These are phyloP conservation scores for Cyprinella venusta DNA, from an alignment of 2,797 vertebrate genomes.

Conservation along the genomic window DNA sequence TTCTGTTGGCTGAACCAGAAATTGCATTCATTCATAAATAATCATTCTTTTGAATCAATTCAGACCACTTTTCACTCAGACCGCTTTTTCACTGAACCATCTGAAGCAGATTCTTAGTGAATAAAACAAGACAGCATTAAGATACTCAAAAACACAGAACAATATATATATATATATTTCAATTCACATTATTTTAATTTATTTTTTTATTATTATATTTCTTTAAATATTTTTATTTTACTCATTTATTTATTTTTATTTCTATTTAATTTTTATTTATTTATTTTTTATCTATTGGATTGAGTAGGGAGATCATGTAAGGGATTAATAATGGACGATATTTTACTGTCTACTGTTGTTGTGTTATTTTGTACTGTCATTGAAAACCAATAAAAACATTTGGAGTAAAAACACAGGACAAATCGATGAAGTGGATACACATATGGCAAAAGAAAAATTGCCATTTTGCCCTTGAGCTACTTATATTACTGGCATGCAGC, in stretches of 20 bases:
- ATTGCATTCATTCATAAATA: not conserved
- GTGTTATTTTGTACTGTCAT: too few relatives aligned
- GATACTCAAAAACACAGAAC: not conserved
- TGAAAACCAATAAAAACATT: too few relatives aligned
- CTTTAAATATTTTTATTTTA: too few relatives aligned
- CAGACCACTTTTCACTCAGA: not conserved
- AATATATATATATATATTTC: too few relatives aligned
- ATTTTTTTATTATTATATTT: too few relatives aligned
- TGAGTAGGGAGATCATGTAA: too few relatives aligned
- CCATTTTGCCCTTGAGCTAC: not conserved
- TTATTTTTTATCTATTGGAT: too few relatives aligned
- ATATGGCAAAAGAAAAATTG: not conserved
- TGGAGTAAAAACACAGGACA: not conserved
- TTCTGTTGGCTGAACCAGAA: not conserved
- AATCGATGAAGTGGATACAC: not conserved
- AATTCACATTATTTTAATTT: too few relatives aligned
- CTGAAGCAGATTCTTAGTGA: not conserved
- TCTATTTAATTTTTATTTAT: too few relatives aligned
- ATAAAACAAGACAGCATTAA: not conserved
- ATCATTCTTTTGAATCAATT: not conserved
- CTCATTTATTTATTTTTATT: too few relatives aligned
- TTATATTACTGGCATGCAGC: slow-evolving; percentile 9
- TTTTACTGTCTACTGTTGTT: too few relatives aligned
- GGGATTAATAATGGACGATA: too few relatives aligned
- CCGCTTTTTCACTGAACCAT: not conserved